These are phyloP conservation scores for Trachelus iudaicus DNA, from an alignment of 2,888 invertebrate genomes.

Conservation along the genomic window DNA sequence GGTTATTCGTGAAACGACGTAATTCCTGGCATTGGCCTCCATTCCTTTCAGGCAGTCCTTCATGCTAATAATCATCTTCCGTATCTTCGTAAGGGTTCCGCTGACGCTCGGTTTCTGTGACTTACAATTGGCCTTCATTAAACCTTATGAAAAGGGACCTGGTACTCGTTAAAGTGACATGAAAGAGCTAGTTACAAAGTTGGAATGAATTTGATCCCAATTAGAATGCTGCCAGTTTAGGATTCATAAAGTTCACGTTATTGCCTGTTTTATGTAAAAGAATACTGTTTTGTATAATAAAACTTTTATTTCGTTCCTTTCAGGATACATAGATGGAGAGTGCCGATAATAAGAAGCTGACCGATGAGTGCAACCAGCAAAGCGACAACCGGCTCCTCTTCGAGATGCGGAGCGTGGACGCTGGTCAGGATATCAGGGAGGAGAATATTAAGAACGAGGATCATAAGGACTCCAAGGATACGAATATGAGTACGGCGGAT, in stretches of 20 bases:
- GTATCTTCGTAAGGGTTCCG: background rate
- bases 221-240: background rate
- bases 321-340: conserved; percentile 58
- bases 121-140: background rate
- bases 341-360: conserved; percentile 51
- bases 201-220: background rate
- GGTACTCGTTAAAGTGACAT: background rate
- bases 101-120: background rate
- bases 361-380: conserved; percentile 51
- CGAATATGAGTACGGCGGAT: background rate
- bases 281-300: background rate
- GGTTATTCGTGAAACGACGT: background rate
- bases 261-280: background rate
- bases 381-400: conserved; percentile 30
- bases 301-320: conserved; percentile 12
- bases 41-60: background rate
- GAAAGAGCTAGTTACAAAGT: background rate
- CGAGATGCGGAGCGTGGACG: conserved; percentile 35
- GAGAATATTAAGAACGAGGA: conserved; percentile 40
- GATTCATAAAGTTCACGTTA: background rate
- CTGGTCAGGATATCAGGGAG: conserved; percentile 18
- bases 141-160: background rate
- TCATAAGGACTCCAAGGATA: background rate
- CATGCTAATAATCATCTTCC: background rate
- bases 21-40: background rate